These are phyloP conservation scores for Cremastinae sp. DNA, from an alignment of 2,888 invertebrate species.

Conservation along the genomic window DNA sequence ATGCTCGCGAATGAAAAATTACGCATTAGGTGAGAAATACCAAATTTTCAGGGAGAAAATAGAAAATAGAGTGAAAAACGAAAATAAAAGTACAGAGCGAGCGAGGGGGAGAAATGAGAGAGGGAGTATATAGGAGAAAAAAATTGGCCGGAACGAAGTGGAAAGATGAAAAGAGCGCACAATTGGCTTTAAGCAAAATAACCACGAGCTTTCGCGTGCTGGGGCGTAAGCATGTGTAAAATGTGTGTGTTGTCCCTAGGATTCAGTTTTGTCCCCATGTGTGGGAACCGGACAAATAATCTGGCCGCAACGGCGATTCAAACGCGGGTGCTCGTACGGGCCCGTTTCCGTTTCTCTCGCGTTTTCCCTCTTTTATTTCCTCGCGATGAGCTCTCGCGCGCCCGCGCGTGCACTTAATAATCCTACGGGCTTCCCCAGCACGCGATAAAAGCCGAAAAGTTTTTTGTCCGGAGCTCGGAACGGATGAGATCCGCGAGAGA, in stretches of 20 bases:
- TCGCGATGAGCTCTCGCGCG: too few species aligned
- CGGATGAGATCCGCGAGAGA: slow-evolving; percentile 30
- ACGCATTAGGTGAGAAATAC: too few species aligned
- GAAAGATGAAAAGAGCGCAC: slow-evolving; percentile 32
- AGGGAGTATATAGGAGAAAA: slow-evolving; percentile 23
- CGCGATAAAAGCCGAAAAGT: slow-evolving; percentile 67
- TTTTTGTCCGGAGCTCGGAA: slow-evolving; percentile 46
- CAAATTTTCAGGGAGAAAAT: too few species aligned
- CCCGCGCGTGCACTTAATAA: slow-evolving; percentile 73
- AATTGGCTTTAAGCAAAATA: slow-evolving; percentile 47
- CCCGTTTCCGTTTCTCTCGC: slow-evolving; percentile 69
- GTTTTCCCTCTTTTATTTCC: slow-evolving; percentile 40
- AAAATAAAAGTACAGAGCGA: background rate
- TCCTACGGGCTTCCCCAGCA: slow-evolving; percentile 66
- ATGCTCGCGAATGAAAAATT: too few species aligned
- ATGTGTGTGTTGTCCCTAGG: too few species aligned
- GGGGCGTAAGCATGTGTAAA: slow-evolving; percentile 39
- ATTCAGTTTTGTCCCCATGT: slow-evolving; percentile 57
- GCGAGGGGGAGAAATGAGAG: slow-evolving; percentile 6
- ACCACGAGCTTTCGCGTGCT: slow-evolving; percentile 49
- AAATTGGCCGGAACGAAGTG: slow-evolving; percentile 39
- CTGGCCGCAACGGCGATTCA: too few species aligned
- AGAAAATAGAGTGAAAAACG: background rate
- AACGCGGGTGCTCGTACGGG: slow-evolving; percentile 40
- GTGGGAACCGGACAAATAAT: slow-evolving; percentile 60